phyloP scores from a whole-genome alignment of 2,888 invertebrate genomes.

The Pterobdella sp. region DNA sequence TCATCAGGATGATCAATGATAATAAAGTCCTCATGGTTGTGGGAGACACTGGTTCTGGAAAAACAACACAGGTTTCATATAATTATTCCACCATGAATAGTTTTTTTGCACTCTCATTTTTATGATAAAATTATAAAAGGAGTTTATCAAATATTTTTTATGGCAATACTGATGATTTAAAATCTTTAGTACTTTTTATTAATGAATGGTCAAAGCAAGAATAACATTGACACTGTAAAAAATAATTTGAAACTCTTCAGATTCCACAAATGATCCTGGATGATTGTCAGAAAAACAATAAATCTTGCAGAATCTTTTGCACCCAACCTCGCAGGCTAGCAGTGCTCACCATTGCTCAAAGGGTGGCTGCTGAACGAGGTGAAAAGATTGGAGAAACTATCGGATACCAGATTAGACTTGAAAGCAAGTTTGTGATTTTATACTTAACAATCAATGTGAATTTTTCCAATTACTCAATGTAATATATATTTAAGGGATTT shows the following conservation, averaged over 20 bases:
- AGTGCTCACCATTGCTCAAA: slow-evolving; percentile 77
- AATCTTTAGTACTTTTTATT: too few species aligned
- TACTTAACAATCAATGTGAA: too few species aligned
- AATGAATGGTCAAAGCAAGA: too few species aligned
- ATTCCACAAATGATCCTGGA: slow-evolving; percentile 86
- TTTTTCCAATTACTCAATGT: too few species aligned
- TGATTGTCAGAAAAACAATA: slow-evolving; percentile 58
- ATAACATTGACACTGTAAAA: too few species aligned
- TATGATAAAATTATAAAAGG: too few species aligned
- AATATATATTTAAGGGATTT: too few species aligned
- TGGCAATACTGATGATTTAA: too few species aligned
- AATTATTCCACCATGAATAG: too few species aligned
- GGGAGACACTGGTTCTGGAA: slow-evolving; percentile 80
- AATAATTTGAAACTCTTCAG: slow-evolving; percentile 55
- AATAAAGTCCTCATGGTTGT: slow-evolving; percentile 61
- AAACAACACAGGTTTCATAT: slow-evolving; percentile 72
- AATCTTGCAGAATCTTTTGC: slow-evolving; percentile 74
- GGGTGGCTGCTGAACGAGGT: slow-evolving; percentile 78
- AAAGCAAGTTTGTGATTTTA: slow-evolving; percentile 58
- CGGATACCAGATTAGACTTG: slow-evolving; percentile 83
- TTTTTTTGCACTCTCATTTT: too few species aligned
- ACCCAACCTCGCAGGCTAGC: slow-evolving; percentile 86
- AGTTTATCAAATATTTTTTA: too few species aligned
- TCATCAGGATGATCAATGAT: slow-evolving; percentile 61
- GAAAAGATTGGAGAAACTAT: slow-evolving; percentile 72